Percentiles rank a stretch among this genome's conserved stretches.
phyloP scores from a whole-genome alignment of 2,888 invertebrate genomes.

The Norana najaformis region DNA sequence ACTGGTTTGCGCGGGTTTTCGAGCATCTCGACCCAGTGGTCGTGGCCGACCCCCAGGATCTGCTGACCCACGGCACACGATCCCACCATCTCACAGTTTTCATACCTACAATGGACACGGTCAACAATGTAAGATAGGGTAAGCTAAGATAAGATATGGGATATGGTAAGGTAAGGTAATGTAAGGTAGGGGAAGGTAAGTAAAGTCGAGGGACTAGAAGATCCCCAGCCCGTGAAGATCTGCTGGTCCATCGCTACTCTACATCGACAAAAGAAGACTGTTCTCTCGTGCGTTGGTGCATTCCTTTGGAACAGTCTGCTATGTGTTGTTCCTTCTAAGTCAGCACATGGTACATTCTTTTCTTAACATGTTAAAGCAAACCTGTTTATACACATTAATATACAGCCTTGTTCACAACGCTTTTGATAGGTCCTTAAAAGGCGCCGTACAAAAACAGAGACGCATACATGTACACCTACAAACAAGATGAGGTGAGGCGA shows the following conservation, averaged over 20 bases:
- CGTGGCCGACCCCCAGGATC: slow-evolving; percentile 73
- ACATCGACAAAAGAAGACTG: background rate
- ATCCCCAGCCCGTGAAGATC: background rate
- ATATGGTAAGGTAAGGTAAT: background rate
- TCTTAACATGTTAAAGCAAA: background rate
- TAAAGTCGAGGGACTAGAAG: background rate
- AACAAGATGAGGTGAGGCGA: background rate
- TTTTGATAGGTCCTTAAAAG: background rate
- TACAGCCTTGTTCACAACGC: background rate
- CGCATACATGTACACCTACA: background rate
- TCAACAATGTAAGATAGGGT: background rate
- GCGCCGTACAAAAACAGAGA: background rate
- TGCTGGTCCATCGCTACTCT: background rate
- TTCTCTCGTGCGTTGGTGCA: background rate
- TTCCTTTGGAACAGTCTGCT: background rate
- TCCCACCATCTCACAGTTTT: slow-evolving; percentile 83
- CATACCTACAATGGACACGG: slow-evolving; percentile 70
- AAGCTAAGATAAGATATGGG: background rate
- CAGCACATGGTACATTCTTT: background rate
- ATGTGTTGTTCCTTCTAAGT: background rate
- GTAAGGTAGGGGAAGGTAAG: background rate
- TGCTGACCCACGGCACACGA: slow-evolving; percentile 77
- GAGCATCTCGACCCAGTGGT: slow-evolving; percentile 84
- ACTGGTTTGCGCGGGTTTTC: slow-evolving; percentile 81
- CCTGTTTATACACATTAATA: background rate